These are phyloP conservation scores for Pseudochirops corinnae DNA, from an alignment of 2,797 vertebrate species.

Conservation along the genomic window DNA sequence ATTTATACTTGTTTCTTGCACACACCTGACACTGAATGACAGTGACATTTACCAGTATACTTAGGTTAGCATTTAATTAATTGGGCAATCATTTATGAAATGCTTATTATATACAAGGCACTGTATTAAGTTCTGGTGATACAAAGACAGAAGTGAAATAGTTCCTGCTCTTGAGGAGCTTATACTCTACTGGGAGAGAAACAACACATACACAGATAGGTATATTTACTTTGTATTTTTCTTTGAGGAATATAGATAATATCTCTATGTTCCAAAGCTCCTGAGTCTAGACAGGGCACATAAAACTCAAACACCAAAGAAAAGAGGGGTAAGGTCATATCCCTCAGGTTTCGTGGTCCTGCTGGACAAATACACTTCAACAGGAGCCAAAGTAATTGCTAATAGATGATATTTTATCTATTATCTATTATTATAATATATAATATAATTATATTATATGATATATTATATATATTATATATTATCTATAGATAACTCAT, in stretches of 20 bases:
- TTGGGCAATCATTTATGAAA: neutral
- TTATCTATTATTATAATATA: too few relatives aligned
- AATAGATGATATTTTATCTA: too few relatives aligned
- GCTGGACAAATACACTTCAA: too few relatives aligned
- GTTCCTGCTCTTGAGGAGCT: neutral
- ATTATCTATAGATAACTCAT: too few relatives aligned
- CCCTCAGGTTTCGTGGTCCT: too few relatives aligned
- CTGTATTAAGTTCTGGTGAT: neutral
- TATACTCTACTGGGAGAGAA: neutral
- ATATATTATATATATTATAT: too few relatives aligned
- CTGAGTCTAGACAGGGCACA: neutral
- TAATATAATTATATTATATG: too few relatives aligned
- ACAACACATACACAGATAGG: neutral
- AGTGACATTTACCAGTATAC: neutral
- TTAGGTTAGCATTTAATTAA: neutral
- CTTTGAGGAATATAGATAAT: neutral
- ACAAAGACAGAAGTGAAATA: neutral
- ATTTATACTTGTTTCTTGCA: neutral
- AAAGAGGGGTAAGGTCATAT: neutral
- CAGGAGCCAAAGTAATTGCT: too few relatives aligned
- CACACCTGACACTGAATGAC: neutral
- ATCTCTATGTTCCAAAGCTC: neutral
- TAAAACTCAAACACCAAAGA: neutral
- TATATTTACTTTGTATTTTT: neutral
- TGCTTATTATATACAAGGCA: neutral